Conservation (phyloP, 1,140 invertebrate genomes). For the Drosophila busckii region DNA sequence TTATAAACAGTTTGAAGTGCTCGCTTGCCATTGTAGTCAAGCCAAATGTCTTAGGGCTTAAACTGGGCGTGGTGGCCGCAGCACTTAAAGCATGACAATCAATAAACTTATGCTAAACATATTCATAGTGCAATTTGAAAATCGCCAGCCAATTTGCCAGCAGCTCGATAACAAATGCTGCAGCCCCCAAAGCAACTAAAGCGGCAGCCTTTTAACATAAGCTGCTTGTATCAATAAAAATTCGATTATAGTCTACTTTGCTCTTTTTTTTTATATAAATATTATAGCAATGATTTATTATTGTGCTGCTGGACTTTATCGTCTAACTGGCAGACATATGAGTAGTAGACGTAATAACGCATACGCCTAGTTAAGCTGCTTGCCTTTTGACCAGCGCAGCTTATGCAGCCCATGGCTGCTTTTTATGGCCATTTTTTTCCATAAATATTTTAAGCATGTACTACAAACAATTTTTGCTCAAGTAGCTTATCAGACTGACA, state of each 20-base stretch:
- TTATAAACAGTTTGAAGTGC: slow-evolving; percentile 51
- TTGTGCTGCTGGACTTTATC: slow-evolving; percentile 71
- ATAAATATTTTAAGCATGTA: slow-evolving; percentile 71
- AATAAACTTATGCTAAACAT: slow-evolving; percentile 40
- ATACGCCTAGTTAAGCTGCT: slow-evolving; percentile 62
- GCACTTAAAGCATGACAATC: background rate
- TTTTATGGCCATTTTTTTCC: slow-evolving; percentile 39
- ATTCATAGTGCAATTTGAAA: slow-evolving; percentile 59
- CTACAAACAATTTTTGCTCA: slow-evolving; percentile 33
- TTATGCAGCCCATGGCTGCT: slow-evolving; percentile 21
- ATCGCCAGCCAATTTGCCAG: slow-evolving; percentile 19
- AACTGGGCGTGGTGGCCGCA: slow-evolving; percentile 13
- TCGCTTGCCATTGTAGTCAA: slow-evolving; percentile 27
- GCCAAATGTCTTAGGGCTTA: slow-evolving; percentile 36
- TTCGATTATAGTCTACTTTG: slow-evolving; percentile 55
- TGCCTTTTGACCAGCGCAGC: slow-evolving; percentile 52
- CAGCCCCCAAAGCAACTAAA: no score
- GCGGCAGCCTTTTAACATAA: slow-evolving; percentile 68
- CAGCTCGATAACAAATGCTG: slow-evolving; percentile 52
- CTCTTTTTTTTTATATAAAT: slow-evolving; percentile 35
- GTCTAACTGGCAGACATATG: slow-evolving; percentile 27
- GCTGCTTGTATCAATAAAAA: slow-evolving; percentile 78
- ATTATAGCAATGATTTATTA: slow-evolving; percentile 68
- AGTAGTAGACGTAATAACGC: slow-evolving; percentile 35
- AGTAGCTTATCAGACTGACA: slow-evolving; percentile 63